Base-by-base conservation (phyloP, 2,888 invertebrate species). In the Nephrotoma guestfalica region DNA sequence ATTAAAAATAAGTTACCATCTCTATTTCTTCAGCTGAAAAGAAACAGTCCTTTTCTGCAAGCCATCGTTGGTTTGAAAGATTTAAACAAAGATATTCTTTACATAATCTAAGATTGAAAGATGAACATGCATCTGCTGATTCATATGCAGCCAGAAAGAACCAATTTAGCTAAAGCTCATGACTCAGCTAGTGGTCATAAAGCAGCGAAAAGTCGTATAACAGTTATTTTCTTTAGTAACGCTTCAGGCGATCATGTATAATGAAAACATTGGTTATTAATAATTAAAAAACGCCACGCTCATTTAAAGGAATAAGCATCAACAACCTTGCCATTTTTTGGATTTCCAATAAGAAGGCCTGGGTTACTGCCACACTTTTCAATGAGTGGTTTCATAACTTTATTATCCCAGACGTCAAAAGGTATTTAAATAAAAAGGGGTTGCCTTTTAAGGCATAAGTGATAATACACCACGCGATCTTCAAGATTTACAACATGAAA, bases 91-190 rank as follows among this genome's bases (percentile, higher is more conserved):
- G 87, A 45, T 86, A 88, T 41, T 86, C 87, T 11, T 43, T 88
- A 45, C 87, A 88, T 85, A 88, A 86, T 85, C 11, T 87, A 30
- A 88, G 87, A 71, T 13, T 71, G 4, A 71, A 71, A 71, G 2
- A 3, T 13, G 71, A 71, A 13, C 71, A 71, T 11, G 71, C 71
- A 71, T 4, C 71, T 71, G 7, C 71, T 71, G 5, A 71, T 71
- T 71, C 71, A 71, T 1, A 85, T 71, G 18, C 71, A 71, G 87
- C 41, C 1, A 9, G 86, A 86, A 30, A 30, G 88, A 87, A 90
- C 89, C 42, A 89, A 87, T 87, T 89, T 30, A 71, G 87, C 89
- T 11, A 88, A 88, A 87, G 87, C 88, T 6, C 88, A 89, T 71
- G 89, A 89, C 87, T 84, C 88, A 85, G 87, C 86, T 43, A 87